Percentiles rank a stretch among this genome's conserved stretches.
These are phyloP conservation scores for Tiliacea aurago DNA, from an alignment of 2,888 invertebrate genomes.

Conservation along the genomic window DNA sequence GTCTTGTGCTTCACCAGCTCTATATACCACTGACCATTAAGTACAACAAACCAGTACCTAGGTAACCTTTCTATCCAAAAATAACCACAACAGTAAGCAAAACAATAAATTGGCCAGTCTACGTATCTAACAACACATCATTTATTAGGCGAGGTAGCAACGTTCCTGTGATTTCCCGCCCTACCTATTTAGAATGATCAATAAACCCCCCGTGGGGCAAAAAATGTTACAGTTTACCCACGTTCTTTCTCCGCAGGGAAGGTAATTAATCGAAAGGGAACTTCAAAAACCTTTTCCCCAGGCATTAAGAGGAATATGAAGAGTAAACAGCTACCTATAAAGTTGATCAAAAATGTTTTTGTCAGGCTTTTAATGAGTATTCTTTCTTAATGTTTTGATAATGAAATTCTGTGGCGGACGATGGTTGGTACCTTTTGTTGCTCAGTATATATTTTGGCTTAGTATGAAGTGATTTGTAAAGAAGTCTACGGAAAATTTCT, in stretches of 20 bases:
- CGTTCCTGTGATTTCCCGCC: slow-evolving; percentile 68
- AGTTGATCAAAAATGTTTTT: slow-evolving; percentile 56
- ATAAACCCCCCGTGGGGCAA: slow-evolving; percentile 73
- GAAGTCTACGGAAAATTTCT: not conserved
- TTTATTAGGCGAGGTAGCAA: slow-evolving; percentile 54
- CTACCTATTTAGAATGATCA: slow-evolving; percentile 73
- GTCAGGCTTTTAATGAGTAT: slow-evolving; percentile 54
- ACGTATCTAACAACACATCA: slow-evolving; percentile 59
- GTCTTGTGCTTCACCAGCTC: not conserved
- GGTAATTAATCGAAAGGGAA: slow-evolving; percentile 80
- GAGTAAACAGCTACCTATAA: slow-evolving; percentile 63
- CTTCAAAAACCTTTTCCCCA: slow-evolving; percentile 76
- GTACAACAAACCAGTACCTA: not conserved
- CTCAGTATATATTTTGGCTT: not conserved
- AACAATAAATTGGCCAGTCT: slow-evolving; percentile 52
- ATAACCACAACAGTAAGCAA: slow-evolving; percentile 31
- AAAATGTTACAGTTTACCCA: slow-evolving; percentile 75
- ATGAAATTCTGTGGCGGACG: slow-evolving; percentile 16
- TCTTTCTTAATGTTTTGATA: slow-evolving; percentile 42
- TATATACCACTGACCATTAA: not conserved
- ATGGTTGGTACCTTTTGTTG: not conserved
- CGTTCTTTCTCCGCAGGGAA: slow-evolving; percentile 72
- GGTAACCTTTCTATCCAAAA: slow-evolving; percentile 8
- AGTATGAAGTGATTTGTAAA: not conserved
- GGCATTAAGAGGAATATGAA: slow-evolving; percentile 72